Percentiles rank a stretch among this genome's conserved stretches.
phyloP scores from a whole-genome alignment of 2,113 vertebrate genomes.

The Notothenia coriiceps region DNA sequence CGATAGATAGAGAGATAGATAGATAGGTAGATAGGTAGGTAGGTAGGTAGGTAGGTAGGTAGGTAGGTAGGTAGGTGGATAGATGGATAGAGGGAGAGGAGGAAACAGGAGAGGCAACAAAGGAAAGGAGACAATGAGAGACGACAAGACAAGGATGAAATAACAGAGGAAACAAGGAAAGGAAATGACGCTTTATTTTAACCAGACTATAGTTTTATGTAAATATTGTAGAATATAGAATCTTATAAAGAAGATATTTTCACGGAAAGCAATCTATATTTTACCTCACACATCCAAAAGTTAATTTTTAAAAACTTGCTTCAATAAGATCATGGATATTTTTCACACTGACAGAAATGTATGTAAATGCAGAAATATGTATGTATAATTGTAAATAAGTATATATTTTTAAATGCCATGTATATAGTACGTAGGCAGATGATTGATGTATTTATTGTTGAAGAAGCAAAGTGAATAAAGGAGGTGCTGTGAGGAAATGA shows the following conservation, averaged over 20 bases:
- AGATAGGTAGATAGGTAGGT: too few relatives aligned
- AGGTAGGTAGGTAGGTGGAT: too few relatives aligned
- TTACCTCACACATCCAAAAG: neutral
- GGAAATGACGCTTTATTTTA: neutral
- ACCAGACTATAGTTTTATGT: neutral
- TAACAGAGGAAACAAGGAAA: neutral
- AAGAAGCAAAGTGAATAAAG: neutral
- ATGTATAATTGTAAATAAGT: neutral
- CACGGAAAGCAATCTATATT: too few relatives aligned
- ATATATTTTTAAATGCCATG: too few relatives aligned
- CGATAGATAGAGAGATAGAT: too few relatives aligned
- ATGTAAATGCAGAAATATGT: neutral
- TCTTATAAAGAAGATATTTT: too few relatives aligned
- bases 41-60: too few relatives aligned
- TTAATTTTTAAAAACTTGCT: too few relatives aligned
- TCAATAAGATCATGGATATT: neutral
- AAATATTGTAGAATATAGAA: too few relatives aligned
- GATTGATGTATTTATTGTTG: neutral
- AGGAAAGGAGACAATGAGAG: neutral
- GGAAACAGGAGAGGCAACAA: neutral
- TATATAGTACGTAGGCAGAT: too few relatives aligned
- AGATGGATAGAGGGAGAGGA: neutral
- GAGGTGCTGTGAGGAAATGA: slow-evolving; percentile 29
- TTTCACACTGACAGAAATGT: neutral
- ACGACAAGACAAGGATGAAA: neutral